These are phyloP conservation scores for Capromys pilorides DNA, from an alignment of 2,797 vertebrate species.

Conservation along the genomic window DNA sequence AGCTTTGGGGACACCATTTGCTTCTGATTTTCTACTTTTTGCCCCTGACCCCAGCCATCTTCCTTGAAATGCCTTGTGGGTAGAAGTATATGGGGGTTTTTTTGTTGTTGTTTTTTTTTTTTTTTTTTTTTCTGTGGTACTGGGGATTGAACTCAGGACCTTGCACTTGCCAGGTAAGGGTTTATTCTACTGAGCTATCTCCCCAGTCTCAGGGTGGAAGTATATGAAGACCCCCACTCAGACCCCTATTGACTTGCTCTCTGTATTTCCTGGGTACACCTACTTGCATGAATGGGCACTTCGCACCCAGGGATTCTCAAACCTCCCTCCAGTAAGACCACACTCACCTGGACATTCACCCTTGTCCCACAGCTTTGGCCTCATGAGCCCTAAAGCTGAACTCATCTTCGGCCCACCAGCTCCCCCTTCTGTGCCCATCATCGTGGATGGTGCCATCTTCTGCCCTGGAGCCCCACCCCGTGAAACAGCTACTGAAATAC, in stretches of 20 bases:
- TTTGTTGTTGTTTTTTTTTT: too few species aligned
- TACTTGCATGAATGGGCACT: neutral
- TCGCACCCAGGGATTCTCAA: neutral
- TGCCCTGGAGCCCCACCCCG: neutral
- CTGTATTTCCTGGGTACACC: neutral
- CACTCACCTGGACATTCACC: too few species aligned
- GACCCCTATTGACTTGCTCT: neutral
- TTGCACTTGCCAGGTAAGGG: too few species aligned
- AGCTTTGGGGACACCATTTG: neutral
- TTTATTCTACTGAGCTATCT: too few species aligned
- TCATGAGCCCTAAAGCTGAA: neutral
- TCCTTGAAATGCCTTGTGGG: neutral
- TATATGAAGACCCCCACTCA: neutral
- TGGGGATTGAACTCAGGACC: too few species aligned
- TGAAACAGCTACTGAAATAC: neutral
- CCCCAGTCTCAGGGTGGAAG: too few species aligned
- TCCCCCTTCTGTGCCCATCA: neutral
- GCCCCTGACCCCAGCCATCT: neutral
- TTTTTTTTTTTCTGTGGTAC: too few species aligned
- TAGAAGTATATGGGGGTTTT: rapidly evolving
- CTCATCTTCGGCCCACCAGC: neutral
- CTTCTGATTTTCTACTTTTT: neutral
- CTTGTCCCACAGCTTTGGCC: neutral
- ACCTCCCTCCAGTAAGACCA: rapidly evolving
- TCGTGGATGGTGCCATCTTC: neutral